Evolutionary conservation across 2,113 vertebrate species (phyloP).

Genomic region (Oplegnathus fasciatus): DNA sequence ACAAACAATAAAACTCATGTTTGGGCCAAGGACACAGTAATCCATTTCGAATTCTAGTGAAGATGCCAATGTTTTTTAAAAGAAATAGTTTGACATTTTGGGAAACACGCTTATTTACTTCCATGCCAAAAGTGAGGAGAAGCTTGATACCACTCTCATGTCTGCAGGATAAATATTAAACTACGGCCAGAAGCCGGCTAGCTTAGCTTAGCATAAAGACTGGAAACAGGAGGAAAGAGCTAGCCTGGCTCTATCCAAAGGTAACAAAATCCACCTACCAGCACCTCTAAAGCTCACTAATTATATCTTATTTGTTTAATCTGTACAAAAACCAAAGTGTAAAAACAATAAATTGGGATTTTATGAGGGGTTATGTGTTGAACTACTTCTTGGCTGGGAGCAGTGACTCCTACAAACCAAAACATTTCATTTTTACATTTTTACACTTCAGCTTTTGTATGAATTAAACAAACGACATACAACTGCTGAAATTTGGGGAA

Average conservation of each 20-base stretch:
- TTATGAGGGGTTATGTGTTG: neutral
- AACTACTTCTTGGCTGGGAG: no score
- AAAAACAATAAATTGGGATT: no score
- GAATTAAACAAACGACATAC: no score
- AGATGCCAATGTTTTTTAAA: neutral
- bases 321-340: neutral
- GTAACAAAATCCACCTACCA: no score
- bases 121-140: neutral
- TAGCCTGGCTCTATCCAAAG: no score
- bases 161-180: neutral
- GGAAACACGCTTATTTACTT: neutral
- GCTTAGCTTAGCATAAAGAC: neutral
- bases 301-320: no score
- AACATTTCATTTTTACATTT: no score
- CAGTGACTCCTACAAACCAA: no score
- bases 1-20: constrained; percentile 26
- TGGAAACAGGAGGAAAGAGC: neutral
- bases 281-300: no score
- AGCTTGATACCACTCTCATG: neutral
- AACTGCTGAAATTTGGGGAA: no score
- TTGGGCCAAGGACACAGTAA: constrained; percentile 28
- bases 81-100: neutral
- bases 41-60: neutral
- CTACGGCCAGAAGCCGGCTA: neutral
- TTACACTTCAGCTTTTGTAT: no score